A percentile compares a stretch with the other conserved stretches of the same genome.
These are phyloP conservation scores for Sciaenops ocellatus DNA, from an alignment of 2,797 vertebrate genomes.

Conservation along the genomic window DNA sequence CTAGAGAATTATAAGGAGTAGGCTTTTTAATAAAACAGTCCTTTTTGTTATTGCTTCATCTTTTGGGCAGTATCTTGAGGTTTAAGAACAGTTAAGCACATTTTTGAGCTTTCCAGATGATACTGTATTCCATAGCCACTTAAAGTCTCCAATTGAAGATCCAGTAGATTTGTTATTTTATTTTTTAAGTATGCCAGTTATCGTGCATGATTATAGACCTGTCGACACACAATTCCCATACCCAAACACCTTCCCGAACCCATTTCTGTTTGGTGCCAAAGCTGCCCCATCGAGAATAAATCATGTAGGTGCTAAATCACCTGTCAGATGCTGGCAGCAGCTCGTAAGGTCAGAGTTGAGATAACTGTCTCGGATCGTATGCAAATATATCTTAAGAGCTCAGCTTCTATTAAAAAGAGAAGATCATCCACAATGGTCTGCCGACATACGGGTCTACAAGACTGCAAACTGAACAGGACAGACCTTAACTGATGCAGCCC, in stretches of 20 bases:
- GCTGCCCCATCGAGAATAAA: conserved; percentile 15
- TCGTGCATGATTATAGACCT: background rate
- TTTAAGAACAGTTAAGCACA: background rate
- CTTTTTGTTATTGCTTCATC: conserved; percentile 1
- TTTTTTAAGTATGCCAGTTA: background rate
- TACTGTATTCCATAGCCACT: background rate
- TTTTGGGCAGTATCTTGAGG: background rate
- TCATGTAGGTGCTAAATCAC: conserved; percentile 2
- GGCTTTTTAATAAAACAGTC: background rate
- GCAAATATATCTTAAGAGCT: background rate
- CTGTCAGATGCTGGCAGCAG: background rate
- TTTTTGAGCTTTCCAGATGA: background rate
- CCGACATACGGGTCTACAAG: background rate
- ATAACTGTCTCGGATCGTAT: background rate
- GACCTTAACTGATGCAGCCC: background rate
- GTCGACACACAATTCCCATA: background rate
- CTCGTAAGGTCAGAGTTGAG: background rate
- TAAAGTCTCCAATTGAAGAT: background rate
- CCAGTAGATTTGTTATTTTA: background rate
- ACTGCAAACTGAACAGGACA: conserved; percentile 1
- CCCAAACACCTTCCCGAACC: background rate
- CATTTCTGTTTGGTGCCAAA: conserved; percentile 1
- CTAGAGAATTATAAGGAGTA: background rate
- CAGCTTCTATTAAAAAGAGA: background rate
- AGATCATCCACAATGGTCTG: background rate